These are phyloP conservation scores for Lagorchestes hirsutus DNA, from an alignment of 2,797 vertebrate species.

Conservation along the genomic window DNA sequence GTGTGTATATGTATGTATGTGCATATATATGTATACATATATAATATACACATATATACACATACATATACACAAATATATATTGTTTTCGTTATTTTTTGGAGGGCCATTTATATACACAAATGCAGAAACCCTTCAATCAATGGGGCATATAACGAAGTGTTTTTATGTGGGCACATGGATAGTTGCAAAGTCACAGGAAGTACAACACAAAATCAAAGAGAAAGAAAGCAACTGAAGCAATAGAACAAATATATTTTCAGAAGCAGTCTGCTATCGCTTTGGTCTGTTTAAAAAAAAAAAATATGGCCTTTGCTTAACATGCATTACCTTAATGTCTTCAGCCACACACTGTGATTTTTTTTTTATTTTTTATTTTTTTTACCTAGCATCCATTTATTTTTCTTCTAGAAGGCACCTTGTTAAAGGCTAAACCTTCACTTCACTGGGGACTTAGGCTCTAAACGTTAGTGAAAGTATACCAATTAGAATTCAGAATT, in stretches of 20 bases:
- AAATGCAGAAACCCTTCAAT: not conserved
- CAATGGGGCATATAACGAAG: not conserved
- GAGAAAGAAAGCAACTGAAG: not conserved
- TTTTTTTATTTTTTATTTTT: conserved; percentile 20
- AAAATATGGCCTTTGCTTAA: conserved; percentile 25
- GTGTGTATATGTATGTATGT: too few relatives aligned
- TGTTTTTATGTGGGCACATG: not conserved
- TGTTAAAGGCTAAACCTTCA: conserved; percentile 33
- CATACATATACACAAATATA: too few relatives aligned
- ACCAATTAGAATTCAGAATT: conserved; percentile 13
- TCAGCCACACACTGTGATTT: conserved; percentile 22
- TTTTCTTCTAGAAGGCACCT: not conserved
- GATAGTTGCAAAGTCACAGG: not conserved
- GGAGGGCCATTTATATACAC: not conserved
- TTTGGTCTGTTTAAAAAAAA: conserved; percentile 72
- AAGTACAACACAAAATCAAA: not conserved
- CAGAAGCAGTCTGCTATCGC: conserved; percentile 43
- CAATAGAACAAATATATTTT: not conserved
- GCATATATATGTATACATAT: too few relatives aligned
- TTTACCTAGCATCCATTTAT: conserved; percentile 7
- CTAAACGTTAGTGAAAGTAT: conserved; percentile 51
- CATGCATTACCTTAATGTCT: not conserved
- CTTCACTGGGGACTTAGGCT: conserved; percentile 60
- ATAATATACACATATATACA: too few relatives aligned
- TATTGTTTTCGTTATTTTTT: not conserved